Evolutionary conservation across 2,797 vertebrate genomes (phyloP), one percentile per base, ranked within the genome.

Genomic region (Enteromius mattozi): DNA sequence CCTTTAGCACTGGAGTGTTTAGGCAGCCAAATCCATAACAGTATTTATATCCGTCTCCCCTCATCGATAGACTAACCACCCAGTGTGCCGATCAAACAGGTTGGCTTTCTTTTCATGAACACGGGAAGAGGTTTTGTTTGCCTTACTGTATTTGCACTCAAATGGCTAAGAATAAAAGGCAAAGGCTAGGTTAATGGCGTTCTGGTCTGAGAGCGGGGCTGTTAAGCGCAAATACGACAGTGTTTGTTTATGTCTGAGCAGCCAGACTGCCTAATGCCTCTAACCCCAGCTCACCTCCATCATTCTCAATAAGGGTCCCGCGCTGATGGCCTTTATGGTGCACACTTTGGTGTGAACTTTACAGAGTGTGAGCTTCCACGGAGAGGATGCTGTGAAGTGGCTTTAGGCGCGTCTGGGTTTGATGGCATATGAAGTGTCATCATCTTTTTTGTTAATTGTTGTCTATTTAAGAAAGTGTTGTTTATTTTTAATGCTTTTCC

Each of bases 211-310:
- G 30, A 84, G 63, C 49, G 69, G 65, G 66, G 69, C 71, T 42
- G 83, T 80, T 68, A 56, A 84, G 81, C 59, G 8, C 56, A 72
- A 86, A 80, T 84, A 81, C 61, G 71, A 51, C 84, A 59, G 75
- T 77, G 84, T 82, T 88, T 89, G 84, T 87, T 87, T 89, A 80
- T 85, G 82, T 88, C 77, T 79, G 79, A 83, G 74, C 72, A 72
- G 47, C 51, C 66, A 81, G 80, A 72, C 81, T 83, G 81, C 77
- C 66, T 86, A 63, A 87, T 85, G 82, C 80, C 74, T 45, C 35
- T 81, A 85, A 75, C 86, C 86, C 59, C 30, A 54, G 19, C 81
- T 87, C 76, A 85, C 81, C 81, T 65, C 84, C 30, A 79, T 87
- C 86, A 66, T 74, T 83, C 84, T 86, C 49, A 86, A 72, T 88